These are phyloP conservation scores for Cynopterus brachyotis DNA, from an alignment of 2,113 vertebrate species.

Conservation along the genomic window DNA sequence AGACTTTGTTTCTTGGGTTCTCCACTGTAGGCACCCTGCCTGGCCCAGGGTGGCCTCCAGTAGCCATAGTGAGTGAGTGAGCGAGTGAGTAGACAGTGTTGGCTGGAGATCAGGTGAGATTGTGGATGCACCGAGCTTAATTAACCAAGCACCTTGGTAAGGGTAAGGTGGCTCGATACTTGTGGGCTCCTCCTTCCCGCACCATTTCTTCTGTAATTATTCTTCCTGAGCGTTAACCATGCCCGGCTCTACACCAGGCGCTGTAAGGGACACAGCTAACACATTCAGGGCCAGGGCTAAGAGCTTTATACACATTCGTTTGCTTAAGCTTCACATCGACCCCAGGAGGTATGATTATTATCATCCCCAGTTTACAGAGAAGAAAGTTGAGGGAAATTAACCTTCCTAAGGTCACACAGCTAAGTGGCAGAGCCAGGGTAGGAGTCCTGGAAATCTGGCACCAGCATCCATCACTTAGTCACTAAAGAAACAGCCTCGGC, in stretches of 20 bases:
- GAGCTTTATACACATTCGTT: neutral
- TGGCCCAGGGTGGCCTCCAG: neutral
- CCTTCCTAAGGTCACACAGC: neutral
- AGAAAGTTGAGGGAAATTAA: neutral
- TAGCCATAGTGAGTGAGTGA: neutral
- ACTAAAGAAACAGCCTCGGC: neutral
- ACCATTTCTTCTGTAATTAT: too few relatives aligned
- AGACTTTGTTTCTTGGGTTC: neutral
- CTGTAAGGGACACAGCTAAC: neutral
- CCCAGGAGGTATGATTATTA: neutral
- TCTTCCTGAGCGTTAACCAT: neutral
- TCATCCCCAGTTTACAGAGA: neutral
- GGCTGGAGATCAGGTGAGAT: neutral
- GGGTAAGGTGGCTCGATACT: accelerated
- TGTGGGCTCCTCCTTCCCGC: neutral
- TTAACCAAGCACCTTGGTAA: neutral
- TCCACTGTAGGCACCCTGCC: accelerated
- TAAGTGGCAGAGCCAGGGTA: neutral
- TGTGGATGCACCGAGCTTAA: neutral
- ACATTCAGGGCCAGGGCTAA: neutral
- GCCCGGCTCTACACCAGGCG: neutral
- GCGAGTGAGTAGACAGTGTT: too few relatives aligned
- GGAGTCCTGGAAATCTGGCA: neutral
- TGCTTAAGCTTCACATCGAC: neutral
- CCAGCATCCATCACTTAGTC: neutral